Base-by-base conservation (phyloP, 1,140 invertebrate species). In the Cydia splendana region DNA sequence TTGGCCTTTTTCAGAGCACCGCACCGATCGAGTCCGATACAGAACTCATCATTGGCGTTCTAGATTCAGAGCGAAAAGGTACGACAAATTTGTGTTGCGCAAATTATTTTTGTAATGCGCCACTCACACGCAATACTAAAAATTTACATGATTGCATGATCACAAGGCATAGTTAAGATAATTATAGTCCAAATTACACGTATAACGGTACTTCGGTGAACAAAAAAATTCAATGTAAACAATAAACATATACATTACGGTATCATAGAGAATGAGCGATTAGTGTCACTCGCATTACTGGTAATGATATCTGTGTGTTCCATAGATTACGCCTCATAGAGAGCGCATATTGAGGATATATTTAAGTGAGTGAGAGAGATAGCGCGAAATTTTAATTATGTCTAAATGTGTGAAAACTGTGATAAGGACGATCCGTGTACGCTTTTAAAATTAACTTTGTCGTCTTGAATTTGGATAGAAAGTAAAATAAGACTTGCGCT, bases 271-370 rank as follows among this genome's bases (percentile, higher is more conserved):
- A 82, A 78, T 78, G 75, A 76, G 73, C 80, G 81, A 89, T 88
- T 87, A 87, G 83, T 86, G 84, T 88, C 84, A 88, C 76, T 81
- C 77, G 76, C 78, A 86, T 88, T 89, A 83, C 81, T 71, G 48
- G 62, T 82, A 83, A 83, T 82, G 77, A 82, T 83, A 84, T 82
- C 82, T 88, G 80, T 83, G 83, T 76, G 82, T 65, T 80, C n/a
- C 20, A 12, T 24, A 62, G 57, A 62, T 20, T 24, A 9, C 20
- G 0, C 24, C 1, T 24, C 10, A 24, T 62, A 24, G 57, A 62
- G 1, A 12, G 5, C 51, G 51, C 51, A 7, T 53, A n/a, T 18
- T n/a, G 2, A 18, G 13, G 4, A 4, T 2, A 13, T 45, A 7
- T 48, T 48, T 48, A 48, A 4, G 45, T 4, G 1, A 15, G 45